phyloP scores from a whole-genome alignment of 2,888 invertebrate genomes.

The Lagria hirta region DNA sequence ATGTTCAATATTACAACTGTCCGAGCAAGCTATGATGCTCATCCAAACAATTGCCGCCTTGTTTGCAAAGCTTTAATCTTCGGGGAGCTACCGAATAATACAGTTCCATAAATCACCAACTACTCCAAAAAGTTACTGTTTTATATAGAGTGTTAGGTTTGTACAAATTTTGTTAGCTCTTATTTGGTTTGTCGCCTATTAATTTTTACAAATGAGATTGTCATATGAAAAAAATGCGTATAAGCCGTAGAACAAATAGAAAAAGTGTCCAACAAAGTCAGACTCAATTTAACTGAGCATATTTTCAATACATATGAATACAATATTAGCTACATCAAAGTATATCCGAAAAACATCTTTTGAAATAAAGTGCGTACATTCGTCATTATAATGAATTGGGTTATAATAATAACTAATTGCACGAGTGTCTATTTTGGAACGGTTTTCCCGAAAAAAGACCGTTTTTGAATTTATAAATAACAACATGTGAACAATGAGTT shows the following conservation, averaged over 20 bases:
- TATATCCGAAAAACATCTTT: constrained; percentile 38
- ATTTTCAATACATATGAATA: constrained; percentile 39
- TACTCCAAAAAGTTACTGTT: no score
- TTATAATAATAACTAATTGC: constrained; percentile 39
- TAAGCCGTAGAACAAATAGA: constrained; percentile 10
- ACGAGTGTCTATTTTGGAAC: constrained; percentile 37
- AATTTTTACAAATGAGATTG: no score
- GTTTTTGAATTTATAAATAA: constrained; percentile 36
- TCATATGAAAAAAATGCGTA: no score
- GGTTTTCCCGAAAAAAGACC: constrained; percentile 33
- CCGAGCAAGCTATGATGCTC: no score
- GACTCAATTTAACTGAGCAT: constrained; percentile 47
- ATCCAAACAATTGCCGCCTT: no score
- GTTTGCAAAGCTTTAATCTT: no score
- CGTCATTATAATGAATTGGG: constrained; percentile 31
- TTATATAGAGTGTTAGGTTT: no score
- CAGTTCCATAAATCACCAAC: no score
- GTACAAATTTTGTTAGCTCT: no score
- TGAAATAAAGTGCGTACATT: constrained; percentile 37
- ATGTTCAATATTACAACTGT: no score
- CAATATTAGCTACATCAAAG: constrained; percentile 39
- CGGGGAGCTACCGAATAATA: no score
- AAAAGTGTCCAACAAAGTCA: constrained; percentile 28
- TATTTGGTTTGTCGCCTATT: no score
- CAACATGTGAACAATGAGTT: constrained; percentile 34